A percentile compares a stretch with the other conserved stretches of the same genome.
These are phyloP conservation scores for Hypotaenidia philippensis DNA, from an alignment of 2,797 vertebrate species.

Conservation along the genomic window DNA sequence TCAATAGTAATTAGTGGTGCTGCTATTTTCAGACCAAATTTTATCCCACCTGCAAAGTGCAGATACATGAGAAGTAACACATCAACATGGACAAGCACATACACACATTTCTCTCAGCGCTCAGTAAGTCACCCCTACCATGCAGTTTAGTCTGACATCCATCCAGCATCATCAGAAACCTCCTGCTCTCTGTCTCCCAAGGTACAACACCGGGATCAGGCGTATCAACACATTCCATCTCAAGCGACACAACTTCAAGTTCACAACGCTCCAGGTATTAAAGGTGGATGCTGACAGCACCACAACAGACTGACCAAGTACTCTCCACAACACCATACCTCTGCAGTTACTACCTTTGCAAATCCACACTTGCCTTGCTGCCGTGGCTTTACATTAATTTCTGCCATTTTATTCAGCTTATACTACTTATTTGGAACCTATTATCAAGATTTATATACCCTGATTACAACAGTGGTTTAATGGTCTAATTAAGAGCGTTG, in stretches of 20 bases:
- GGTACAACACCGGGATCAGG: neutral
- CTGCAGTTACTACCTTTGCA: neutral
- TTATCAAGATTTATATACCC: neutral
- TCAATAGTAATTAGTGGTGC: neutral
- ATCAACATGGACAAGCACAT: accelerated
- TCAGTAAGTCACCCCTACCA: neutral
- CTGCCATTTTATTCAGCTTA: neutral
- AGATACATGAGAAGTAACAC: neutral
- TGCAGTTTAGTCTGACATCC: neutral
- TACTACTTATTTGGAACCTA: neutral
- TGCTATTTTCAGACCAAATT: neutral
- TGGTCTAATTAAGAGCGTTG: neutral
- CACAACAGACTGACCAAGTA: neutral
- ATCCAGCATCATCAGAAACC: neutral
- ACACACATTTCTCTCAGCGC: neutral
- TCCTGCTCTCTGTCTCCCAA: neutral
- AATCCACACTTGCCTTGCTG: neutral
- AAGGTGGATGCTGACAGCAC: neutral
- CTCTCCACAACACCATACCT: neutral
- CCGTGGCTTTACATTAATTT: neutral
- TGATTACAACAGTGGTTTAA: neutral
- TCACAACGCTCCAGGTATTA: neutral
- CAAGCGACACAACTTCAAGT: neutral
- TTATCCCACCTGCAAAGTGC: neutral
- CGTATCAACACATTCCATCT: neutral